Base-by-base conservation (phyloP, 2,888 invertebrate species). In the Luperina testacea region DNA sequence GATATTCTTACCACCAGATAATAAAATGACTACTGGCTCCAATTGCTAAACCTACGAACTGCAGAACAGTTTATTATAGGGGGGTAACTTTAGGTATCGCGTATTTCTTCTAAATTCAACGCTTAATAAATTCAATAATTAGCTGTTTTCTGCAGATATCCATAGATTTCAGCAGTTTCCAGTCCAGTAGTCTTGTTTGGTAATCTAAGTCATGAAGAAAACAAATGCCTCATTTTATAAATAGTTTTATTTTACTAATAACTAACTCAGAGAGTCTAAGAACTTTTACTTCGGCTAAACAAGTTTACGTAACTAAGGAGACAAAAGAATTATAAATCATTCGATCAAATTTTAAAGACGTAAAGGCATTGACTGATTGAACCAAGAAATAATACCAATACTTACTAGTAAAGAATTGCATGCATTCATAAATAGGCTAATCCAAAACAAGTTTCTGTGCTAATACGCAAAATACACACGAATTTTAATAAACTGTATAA, bases 401-500 rank as follows among this genome's bases (percentile, higher is more conserved):
- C 20, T 74, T 59, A 42, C 15, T 11, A 51, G 15, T 51, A 27
- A 27, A 63, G 61, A 77, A 65, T 78, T 45, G 53, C n/a, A 78
- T 65, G 3, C 17, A n/a, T 42, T 48, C 8, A 65, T 53, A 61
- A 75, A 68, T 68, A 72, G 71, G 63, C 68, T 84, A 65, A 87
- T 75, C 51, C 48, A 76, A 77, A 82, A 86, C 73, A 51, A 65
- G 84, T 81, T 83, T 68, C 38, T 15, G 38, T 57, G 57, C 51
- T 77, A 81, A 78, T 77, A 78, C 32, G 38, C 72, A 78, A 88
- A 83, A 84, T 61, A 88, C 63, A 81, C 15, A 83, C 63, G 65
- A 13, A 84, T 63, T 79, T 79, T 81, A 83, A 79, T 59, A 86
- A 88, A 87, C 88, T 81, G 88, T 87, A 90, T 90, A 92, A 91